These are phyloP conservation scores for Alethe diademata DNA, from an alignment of 2,113 vertebrate genomes.

Conservation along the genomic window DNA sequence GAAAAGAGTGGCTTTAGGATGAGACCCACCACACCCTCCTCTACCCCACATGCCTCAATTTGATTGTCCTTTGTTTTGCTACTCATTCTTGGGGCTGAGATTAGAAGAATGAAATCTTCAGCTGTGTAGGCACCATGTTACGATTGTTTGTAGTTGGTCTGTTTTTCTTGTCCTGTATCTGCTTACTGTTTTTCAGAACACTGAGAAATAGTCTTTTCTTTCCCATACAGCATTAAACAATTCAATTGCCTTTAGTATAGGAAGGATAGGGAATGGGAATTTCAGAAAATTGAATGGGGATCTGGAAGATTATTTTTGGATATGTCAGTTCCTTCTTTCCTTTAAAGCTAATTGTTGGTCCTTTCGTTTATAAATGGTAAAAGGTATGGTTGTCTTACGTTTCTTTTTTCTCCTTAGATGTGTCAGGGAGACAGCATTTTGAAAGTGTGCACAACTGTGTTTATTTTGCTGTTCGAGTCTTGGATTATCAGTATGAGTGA, in stretches of 20 bases:
- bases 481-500: slow-evolving; percentile 92
- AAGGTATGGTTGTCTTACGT: background rate
- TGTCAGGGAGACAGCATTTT: slow-evolving; percentile 82
- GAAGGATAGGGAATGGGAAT: background rate
- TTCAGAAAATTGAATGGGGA: background rate
- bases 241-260: background rate
- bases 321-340: background rate
- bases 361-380: background rate
- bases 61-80: background rate
- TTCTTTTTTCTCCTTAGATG: slow-evolving; percentile 69
- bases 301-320: background rate
- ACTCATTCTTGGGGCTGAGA: background rate
- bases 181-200: background rate
- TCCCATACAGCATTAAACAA: background rate
- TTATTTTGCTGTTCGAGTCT: slow-evolving; percentile 91
- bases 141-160: background rate
- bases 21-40: background rate
- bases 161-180: background rate
- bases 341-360: background rate
- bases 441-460: slow-evolving; percentile 93
- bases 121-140: background rate
- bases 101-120: background rate
- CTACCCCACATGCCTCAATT: background rate
- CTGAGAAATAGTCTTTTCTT: background rate
- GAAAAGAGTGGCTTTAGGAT: background rate